Percentiles rank a stretch among this genome's conserved stretches.
These are phyloP conservation scores for Polypedilum vanderplanki DNA, from an alignment of 1,140 invertebrate species.

Conservation along the genomic window DNA sequence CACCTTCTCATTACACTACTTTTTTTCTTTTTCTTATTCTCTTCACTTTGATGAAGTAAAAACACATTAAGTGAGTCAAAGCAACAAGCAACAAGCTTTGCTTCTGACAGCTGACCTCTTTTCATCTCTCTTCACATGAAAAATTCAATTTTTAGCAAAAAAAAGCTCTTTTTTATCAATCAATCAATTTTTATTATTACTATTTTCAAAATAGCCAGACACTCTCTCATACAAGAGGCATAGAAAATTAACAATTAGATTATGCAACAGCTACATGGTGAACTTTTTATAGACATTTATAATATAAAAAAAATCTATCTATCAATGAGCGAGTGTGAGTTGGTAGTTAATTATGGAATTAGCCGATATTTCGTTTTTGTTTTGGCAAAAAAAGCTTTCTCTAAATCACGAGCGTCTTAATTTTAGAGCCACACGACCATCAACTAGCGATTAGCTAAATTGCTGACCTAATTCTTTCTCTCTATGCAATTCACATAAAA, in stretches of 20 bases:
- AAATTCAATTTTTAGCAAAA: not conserved
- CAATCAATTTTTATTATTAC: constrained; percentile 25
- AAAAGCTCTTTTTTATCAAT: constrained; percentile 25
- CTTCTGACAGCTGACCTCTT: constrained; percentile 9
- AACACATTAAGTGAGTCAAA: not conserved
- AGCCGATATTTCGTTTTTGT: no score
- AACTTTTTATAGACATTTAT: not conserved
- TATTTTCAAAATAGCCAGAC: constrained; percentile 8
- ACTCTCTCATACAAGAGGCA: not conserved
- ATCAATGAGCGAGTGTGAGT: not conserved
- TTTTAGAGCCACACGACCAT: not conserved
- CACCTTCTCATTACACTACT: constrained; percentile 11
- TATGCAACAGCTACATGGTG: constrained; percentile 6
- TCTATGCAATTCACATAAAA: not conserved
- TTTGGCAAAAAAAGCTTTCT: not conserved
- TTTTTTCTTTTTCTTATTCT: not conserved
- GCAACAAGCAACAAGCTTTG: not conserved
- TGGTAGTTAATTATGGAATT: not conserved
- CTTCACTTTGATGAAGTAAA: no score
- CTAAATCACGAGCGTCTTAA: not conserved
- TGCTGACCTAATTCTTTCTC: not conserved
- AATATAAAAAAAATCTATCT: not conserved
- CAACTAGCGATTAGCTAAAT: constrained; percentile 10
- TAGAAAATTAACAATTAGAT: constrained; percentile 26
- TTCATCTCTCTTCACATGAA: not conserved